phyloP scores from a whole-genome alignment of 2,113 vertebrate genomes.

The Hemichromis elongatus region DNA sequence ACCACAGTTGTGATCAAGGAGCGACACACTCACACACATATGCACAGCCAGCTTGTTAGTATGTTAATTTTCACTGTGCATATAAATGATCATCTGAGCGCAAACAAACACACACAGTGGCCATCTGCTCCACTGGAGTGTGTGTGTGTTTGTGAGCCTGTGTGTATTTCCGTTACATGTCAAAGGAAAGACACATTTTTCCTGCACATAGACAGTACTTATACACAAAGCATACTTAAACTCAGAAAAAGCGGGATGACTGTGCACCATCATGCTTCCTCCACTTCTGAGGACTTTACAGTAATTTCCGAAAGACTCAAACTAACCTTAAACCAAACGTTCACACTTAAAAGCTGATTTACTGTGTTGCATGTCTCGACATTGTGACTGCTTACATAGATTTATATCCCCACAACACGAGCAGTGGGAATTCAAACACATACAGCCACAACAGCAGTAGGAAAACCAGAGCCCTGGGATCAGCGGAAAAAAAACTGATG shows the following conservation, averaged over 20 bases:
- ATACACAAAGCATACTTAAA: not conserved
- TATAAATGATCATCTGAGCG: constrained; percentile 65
- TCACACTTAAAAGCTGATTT: not conserved
- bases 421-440: not conserved
- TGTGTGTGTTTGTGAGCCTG: not conserved
- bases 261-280: not conserved
- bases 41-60: constrained; percentile 57
- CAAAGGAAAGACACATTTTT: not conserved
- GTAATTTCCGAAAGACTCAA: not conserved
- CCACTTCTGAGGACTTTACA: not conserved
- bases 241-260: not conserved
- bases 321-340: not conserved
- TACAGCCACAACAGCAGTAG: constrained; percentile 7
- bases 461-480: constrained; percentile 53
- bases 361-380: not conserved
- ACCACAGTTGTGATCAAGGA: constrained; percentile 36
- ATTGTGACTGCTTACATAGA: not conserved
- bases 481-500: constrained; percentile 45
- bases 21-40: constrained; percentile 48
- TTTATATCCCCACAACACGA: not conserved
- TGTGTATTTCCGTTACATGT: not conserved
- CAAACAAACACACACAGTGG: constrained; percentile 60
- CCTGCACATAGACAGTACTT: not conserved
- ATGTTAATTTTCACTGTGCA: constrained; percentile 67
- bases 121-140: constrained; percentile 58